These are phyloP conservation scores for Rhegmatorhina hoffmannsi DNA, from an alignment of 2,113 vertebrate genomes.

Conservation along the genomic window DNA sequence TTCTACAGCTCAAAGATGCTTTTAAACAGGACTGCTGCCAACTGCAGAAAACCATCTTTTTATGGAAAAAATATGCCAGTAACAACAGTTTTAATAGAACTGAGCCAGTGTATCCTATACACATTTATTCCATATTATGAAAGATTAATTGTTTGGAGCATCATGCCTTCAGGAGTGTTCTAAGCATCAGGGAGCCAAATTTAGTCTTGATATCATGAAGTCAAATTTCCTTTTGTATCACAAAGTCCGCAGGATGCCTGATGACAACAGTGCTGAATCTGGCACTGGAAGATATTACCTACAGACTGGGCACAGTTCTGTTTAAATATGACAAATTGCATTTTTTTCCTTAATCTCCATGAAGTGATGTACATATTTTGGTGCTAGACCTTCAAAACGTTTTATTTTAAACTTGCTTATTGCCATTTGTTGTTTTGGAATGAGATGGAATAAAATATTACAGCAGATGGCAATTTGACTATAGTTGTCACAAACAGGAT, in stretches of 20 bases:
- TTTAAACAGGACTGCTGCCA: constrained; percentile 21
- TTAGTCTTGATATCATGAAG: constrained; percentile 40
- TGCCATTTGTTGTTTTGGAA: constrained; percentile 7
- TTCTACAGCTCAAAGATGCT: constrained; percentile 4
- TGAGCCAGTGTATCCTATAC: neutral
- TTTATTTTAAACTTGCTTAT: constrained; percentile 14
- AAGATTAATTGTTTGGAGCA: constrained; percentile 39
- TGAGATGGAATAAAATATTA: constrained; percentile 27
- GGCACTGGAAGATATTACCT: constrained; percentile 45
- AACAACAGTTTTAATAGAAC: constrained; percentile 6
- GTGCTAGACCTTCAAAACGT: constrained; percentile 9
- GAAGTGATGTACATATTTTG: neutral
- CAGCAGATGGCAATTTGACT: constrained; percentile 39
- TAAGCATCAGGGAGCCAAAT: constrained; percentile 15
- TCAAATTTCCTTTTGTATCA: constrained; percentile 56
- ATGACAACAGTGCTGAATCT: constrained; percentile 43
- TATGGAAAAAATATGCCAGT: constrained; percentile 22
- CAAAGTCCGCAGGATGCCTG: constrained; percentile 22
- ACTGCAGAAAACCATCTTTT: constrained; percentile 14
- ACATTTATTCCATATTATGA: neutral
- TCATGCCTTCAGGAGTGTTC: constrained; percentile 26
- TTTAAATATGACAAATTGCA: constrained; percentile 45
- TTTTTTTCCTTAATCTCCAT: constrained; percentile 12
- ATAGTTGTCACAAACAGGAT: constrained; percentile 31
- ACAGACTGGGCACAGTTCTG: constrained; percentile 42